These are phyloP conservation scores for Cheilosia soror DNA, from an alignment of 2,888 invertebrate species.

Conservation along the genomic window DNA sequence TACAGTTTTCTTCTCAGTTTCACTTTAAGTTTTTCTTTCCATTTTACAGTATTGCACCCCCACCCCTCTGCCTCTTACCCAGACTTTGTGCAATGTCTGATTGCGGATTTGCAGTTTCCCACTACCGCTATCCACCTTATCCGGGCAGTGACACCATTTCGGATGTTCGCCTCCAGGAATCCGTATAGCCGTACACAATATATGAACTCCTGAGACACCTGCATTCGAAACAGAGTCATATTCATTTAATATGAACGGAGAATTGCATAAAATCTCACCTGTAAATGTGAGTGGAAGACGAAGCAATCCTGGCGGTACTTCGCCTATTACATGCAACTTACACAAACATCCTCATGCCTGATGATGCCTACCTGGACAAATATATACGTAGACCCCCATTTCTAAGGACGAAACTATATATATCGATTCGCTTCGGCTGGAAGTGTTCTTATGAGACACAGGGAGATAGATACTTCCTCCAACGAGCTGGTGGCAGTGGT, in stretches of 20 bases:
- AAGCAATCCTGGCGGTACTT: conserved; percentile 28
- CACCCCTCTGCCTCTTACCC: neutral
- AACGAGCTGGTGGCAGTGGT: conserved; percentile 43
- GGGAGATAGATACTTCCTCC: neutral
- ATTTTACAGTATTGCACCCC: too few relatives aligned
- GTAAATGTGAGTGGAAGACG: conserved; percentile 34
- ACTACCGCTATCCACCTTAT: conserved; percentile 47
- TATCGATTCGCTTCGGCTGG: conserved; percentile 68
- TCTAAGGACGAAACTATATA: conserved; percentile 54
- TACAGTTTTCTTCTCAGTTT: conserved; percentile 24
- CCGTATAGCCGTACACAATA: neutral
- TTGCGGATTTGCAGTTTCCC: conserved; percentile 82
- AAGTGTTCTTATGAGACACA: conserved; percentile 42
- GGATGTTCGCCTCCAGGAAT: conserved; percentile 32
- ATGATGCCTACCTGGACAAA: conserved; percentile 32
- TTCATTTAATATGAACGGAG: conserved; percentile 68
- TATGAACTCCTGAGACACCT: conserved; percentile 39
- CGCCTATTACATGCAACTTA: conserved; percentile 48
- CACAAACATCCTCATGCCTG: conserved; percentile 61
- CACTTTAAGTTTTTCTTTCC: conserved; percentile 16
- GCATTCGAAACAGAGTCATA: conserved; percentile 62
- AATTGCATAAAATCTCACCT: conserved; percentile 67
- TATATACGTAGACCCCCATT: conserved; percentile 49
- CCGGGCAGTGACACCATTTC: conserved; percentile 70
- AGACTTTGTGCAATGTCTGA: conserved; percentile 79